These are phyloP conservation scores for Diadumene lineata DNA, from an alignment of 92 coral and sea anemone species.

Conservation along the genomic window DNA sequence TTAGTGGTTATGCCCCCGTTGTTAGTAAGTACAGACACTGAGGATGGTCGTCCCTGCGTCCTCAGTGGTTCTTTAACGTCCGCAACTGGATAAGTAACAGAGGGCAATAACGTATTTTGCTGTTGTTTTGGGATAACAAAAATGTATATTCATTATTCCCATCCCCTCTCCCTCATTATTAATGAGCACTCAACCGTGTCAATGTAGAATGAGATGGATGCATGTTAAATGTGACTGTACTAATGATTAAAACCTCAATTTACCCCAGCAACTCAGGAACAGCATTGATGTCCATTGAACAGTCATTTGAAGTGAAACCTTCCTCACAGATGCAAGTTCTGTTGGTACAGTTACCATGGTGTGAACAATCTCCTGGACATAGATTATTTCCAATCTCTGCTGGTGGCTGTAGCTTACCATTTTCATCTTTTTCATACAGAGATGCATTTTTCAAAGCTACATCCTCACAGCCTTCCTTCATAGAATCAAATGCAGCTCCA, in stretches of 20 bases:
- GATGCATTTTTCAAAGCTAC: conserved; percentile 23
- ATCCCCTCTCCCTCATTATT: no score
- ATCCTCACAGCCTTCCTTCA: conserved; percentile 42
- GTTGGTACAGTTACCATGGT: conserved; percentile 67
- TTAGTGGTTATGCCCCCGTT: no score
- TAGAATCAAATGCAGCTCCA: conserved; percentile 32
- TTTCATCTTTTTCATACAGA: conserved; percentile 25
- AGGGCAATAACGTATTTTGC: no score
- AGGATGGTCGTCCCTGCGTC: no score
- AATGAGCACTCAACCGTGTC: neutral
- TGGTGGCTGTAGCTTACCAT: conserved; percentile 42
- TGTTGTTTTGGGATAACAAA: no score
- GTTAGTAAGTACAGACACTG: no score
- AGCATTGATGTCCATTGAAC: conserved; percentile 54
- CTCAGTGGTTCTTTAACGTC: no score
- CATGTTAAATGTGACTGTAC: neutral
- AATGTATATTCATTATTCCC: no score
- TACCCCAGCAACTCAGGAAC: conserved; percentile 56
- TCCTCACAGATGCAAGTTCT: conserved; percentile 67
- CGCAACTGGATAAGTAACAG: no score
- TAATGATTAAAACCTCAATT: neutral
- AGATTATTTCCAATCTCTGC: conserved; percentile 42
- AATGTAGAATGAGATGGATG: neutral
- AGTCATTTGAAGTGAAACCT: conserved; percentile 59
- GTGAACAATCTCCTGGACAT: conserved; percentile 71